phyloP scores from a whole-genome alignment of 2,113 vertebrate species.

The Microtus oregoni region DNA sequence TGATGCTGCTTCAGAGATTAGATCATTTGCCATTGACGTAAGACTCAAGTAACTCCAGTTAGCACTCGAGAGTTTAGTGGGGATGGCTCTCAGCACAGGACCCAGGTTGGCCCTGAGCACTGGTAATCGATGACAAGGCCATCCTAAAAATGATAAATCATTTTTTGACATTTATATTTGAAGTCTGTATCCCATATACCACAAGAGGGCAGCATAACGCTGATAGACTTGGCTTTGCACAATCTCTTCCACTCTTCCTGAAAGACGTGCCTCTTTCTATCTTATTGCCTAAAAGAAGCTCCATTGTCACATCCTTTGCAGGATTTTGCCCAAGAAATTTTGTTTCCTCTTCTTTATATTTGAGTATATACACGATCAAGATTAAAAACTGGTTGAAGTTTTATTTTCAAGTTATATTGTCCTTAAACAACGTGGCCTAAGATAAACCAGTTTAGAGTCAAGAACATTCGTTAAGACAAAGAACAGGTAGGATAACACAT shows the following conservation, averaged over 20 bases:
- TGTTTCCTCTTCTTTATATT: background rate
- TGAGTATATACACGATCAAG: background rate
- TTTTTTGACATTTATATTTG: background rate
- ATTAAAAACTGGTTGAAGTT: background rate
- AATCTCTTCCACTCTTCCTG: background rate
- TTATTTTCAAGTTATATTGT: background rate
- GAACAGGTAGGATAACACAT: background rate
- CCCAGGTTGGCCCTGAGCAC: background rate
- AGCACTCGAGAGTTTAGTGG: background rate
- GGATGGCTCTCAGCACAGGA: background rate
- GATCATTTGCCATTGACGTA: background rate
- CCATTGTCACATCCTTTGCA: background rate
- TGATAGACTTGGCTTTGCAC: background rate
- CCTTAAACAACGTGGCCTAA: background rate
- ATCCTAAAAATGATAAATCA: too few relatives aligned
- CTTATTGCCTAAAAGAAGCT: background rate
- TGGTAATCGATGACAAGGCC: background rate
- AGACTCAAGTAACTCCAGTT: background rate
- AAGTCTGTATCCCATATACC: background rate
- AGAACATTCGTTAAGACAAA: background rate
- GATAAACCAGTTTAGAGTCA: background rate
- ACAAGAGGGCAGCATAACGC: constrained; percentile 37
- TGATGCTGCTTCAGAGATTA: background rate
- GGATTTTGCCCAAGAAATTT: background rate
- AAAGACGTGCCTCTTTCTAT: background rate